phyloP scores from a whole-genome alignment of 2,113 vertebrate genomes.

The Bubo scandiacus region DNA sequence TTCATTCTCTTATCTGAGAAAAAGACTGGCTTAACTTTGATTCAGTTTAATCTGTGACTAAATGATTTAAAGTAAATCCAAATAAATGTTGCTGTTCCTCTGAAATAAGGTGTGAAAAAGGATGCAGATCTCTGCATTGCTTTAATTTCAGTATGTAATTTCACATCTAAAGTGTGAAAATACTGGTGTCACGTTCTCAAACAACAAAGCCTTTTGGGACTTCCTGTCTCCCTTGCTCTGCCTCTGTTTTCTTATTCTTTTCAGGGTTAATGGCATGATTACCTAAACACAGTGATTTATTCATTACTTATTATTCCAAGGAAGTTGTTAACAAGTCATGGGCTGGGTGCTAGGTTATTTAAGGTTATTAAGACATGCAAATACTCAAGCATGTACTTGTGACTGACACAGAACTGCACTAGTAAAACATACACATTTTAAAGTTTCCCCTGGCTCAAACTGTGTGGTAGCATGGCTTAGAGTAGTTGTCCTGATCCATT shows the following conservation, averaged over 20 bases:
- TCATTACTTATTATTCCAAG: conserved; percentile 55
- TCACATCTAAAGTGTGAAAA: background rate
- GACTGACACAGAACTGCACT: background rate
- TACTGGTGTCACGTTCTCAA: background rate
- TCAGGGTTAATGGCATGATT: conserved; percentile 15
- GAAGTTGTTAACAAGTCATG: conserved; percentile 59
- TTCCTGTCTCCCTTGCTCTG: background rate
- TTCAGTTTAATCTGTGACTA: background rate
- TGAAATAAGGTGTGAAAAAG: background rate
- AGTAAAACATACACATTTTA: background rate
- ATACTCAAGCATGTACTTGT: background rate
- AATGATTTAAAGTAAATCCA: background rate
- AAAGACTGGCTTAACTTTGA: background rate
- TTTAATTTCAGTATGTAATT: background rate
- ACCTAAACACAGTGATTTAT: conserved; percentile 44
- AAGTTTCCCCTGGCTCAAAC: background rate
- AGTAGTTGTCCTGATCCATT: background rate
- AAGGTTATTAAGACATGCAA: conserved; percentile 44
- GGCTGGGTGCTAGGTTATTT: conserved; percentile 60
- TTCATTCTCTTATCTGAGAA: background rate
- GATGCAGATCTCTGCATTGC: background rate
- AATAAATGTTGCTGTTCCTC: background rate
- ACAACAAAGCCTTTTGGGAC: conserved; percentile 3
- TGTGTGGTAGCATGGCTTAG: background rate
- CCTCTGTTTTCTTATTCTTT: conserved; percentile 23